Percentiles rank a stretch among this genome's conserved stretches.
These are phyloP conservation scores for Mesochorus sp. DNA, from an alignment of 2,888 invertebrate species.

Conservation along the genomic window DNA sequence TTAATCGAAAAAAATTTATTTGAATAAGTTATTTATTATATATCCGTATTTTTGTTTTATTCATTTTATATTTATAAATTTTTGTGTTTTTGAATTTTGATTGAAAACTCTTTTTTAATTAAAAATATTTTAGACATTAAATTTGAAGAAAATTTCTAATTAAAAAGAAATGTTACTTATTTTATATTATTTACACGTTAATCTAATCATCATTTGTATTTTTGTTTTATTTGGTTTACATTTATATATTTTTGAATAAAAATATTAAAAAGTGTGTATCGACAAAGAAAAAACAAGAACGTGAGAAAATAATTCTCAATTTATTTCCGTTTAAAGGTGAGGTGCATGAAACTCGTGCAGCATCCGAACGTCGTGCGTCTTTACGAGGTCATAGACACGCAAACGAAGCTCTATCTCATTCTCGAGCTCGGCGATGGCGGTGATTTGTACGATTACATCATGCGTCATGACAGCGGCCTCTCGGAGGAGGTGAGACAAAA, in stretches of 20 bases:
- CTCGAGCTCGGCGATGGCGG: slow-evolving; percentile 99
- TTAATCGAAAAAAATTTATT: too few species aligned
- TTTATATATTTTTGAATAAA: too few species aligned
- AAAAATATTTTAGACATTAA: too few species aligned
- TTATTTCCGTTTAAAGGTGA: slow-evolving; percentile 84
- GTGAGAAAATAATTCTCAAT: slow-evolving; percentile 26
- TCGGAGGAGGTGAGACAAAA: slow-evolving; percentile 84
- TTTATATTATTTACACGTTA: too few species aligned
- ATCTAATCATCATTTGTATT: too few species aligned
- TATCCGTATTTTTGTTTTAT: too few species aligned
- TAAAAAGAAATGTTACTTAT: too few species aligned
- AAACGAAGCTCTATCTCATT: slow-evolving; percentile 98
- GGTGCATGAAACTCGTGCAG: slow-evolving; percentile 99
- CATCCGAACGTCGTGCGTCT: slow-evolving; percentile 99
- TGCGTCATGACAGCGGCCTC: slow-evolving; percentile 96
- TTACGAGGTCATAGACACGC: slow-evolving; percentile 99
- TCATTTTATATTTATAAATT: too few species aligned
- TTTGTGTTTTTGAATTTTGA: too few species aligned
- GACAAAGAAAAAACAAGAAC: slow-evolving; percentile 8
- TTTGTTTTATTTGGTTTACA: not conserved
- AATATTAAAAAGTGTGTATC: not conserved
- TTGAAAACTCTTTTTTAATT: too few species aligned
- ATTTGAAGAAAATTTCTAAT: too few species aligned
- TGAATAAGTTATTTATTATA: too few species aligned
- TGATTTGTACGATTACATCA: slow-evolving; percentile 99